Base-by-base conservation (phyloP, 2,113 vertebrate genomes). In the Oncorhynchus clarkii region DNA sequence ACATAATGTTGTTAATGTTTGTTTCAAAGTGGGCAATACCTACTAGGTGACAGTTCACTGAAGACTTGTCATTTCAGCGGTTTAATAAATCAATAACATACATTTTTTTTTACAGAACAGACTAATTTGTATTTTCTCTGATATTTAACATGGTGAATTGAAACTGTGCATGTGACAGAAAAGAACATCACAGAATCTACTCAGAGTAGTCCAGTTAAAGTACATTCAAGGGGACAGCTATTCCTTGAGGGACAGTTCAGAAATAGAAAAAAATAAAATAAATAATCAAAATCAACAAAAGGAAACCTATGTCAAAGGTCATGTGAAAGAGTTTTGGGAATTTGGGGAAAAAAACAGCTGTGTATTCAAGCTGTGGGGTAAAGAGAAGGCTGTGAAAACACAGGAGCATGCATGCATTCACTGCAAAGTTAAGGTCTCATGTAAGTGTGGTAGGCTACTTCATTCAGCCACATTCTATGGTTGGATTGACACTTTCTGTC, bases 1-100 rank as follows among this genome's bases (percentile, higher is more conserved):
- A 88, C 78, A 82, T 76, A 88, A 90, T 71, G 64, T 69, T 82
- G 82, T 78, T 88, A 87, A 90, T 91, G 88, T 91, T 54, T 90
- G 89, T 91, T 86, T 86, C 75, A 14, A 29, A 57, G 12, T 5
- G 24, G 54, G 75, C 83, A 85, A 88, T 20, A 2, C 74, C 83
- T 78, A 68, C 59, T 14, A 76, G n/a, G 66, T n/a, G 71, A 54
- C 27, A 68, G 74, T 83, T 87, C 85, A 82, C 11, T 62, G 70
- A 81, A 86, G 72, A 54, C 0, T 34, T 73, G 69, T 76, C 62
- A 49, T 45, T 31, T 24, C 60, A 48, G 57, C 39, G 3, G 16
- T 70, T 70, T 8, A 48, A 22, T 70, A 70, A 70, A 70, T 70
- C 67, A 49, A 70, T 70, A 70, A 49, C 1, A 18, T 18, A 6